Evolutionary conservation across 2,888 invertebrate species (phyloP).

Genomic region (Stenoptilia bipunctidactyla): DNA sequence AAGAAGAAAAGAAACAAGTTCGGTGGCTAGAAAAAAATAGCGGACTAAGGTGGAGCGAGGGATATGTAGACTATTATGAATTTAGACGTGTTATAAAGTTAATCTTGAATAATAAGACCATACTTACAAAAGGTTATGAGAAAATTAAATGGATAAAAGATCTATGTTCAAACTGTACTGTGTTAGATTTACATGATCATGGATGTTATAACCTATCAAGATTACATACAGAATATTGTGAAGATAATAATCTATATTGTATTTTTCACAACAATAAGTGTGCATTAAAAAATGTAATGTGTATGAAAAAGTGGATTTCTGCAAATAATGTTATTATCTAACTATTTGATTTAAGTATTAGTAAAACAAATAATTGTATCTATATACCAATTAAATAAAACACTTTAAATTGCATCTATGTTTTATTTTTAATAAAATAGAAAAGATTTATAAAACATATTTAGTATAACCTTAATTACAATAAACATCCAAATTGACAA

Average conservation of each 20-base stretch:
- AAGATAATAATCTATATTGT: slow-evolving; percentile 1
- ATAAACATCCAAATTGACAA: no score
- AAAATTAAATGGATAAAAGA: slow-evolving; percentile 10
- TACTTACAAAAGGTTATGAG: slow-evolving; percentile 8
- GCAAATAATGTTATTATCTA: no score
- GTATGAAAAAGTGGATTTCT: slow-evolving; percentile 2
- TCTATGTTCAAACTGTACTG: slow-evolving; percentile 5
- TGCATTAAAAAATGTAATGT: slow-evolving; percentile 1
- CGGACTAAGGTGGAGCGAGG: slow-evolving; percentile 10
- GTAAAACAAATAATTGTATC: no score
- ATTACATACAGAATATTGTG: slow-evolving; percentile 4
- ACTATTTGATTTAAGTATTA: no score
- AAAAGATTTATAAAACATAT: no score
- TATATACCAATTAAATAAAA: no score
- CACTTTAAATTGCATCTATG: no score
- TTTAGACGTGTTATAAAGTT: slow-evolving; percentile 6
- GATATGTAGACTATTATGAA: slow-evolving; percentile 9
- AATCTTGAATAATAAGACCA: slow-evolving; percentile 7
- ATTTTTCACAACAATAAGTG: neutral
- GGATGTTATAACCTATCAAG: slow-evolving; percentile 5
- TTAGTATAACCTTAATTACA: no score
- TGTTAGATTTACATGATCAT: slow-evolving; percentile 7
- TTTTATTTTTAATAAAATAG: no score
- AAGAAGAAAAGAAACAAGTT: neutral
- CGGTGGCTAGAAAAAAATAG: slow-evolving; percentile 8